Evolutionary conservation across 35 echinoderm and acorn worm genomes (phyloP).

Genomic region (Strongylocentrotus purpuratus): DNA sequence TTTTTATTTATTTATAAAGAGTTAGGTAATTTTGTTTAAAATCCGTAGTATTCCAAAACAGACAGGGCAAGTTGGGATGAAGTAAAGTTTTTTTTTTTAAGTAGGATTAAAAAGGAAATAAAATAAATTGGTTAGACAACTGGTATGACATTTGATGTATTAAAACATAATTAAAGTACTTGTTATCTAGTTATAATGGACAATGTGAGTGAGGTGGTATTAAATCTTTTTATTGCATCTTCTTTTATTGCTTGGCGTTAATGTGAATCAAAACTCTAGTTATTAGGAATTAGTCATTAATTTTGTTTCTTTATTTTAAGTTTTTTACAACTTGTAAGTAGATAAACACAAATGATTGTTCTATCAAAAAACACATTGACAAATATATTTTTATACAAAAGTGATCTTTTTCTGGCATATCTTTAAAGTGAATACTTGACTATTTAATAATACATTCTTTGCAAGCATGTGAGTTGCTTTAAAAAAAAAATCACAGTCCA

Average conservation of each 20-base stretch:
- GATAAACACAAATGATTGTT: not conserved
- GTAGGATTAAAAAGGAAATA: constrained; percentile 44
- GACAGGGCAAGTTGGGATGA: constrained; percentile 9
- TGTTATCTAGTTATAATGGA: not conserved
- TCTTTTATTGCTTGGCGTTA: not conserved
- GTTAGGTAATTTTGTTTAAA: constrained; percentile 17
- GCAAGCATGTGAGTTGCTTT: not conserved
- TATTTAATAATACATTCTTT: not conserved
- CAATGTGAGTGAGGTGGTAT: not conserved
- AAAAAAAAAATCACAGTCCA: not conserved
- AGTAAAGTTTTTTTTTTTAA: not conserved
- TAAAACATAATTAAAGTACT: not conserved
- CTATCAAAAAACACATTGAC: not conserved
- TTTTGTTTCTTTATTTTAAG: not conserved
- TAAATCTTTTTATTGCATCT: not conserved
- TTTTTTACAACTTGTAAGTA: not conserved
- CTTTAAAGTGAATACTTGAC: not conserved
- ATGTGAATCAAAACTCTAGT: not conserved
- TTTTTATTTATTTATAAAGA: not conserved
- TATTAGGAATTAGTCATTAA: not conserved
- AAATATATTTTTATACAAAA: not conserved
- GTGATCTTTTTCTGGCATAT: not conserved
- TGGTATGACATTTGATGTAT: constrained; percentile 13
- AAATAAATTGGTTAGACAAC: constrained; percentile 33
- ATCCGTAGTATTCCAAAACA: not conserved